Base-by-base conservation (phyloP, 2,888 invertebrate genomes). In the Lymantria dispar region DNA sequence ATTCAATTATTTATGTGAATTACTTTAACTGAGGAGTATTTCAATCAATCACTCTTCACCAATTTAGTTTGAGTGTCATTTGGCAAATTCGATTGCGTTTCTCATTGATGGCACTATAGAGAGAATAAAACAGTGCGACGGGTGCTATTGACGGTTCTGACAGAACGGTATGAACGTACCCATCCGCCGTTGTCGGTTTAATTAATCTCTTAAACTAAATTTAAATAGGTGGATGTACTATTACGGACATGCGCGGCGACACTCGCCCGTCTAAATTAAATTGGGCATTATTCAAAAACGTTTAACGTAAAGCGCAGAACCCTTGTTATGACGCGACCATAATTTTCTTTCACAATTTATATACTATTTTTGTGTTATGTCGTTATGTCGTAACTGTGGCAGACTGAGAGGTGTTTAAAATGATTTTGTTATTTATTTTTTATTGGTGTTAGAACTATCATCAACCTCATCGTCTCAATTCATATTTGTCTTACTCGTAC, bases 141-240 rank as follows among this genome's bases (percentile, higher is more conserved):
- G 84, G 74, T 88, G 88, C 68, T 68, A 76, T 70, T 86, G 87
- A 88, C 86, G 82, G 71, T 75, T 79, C 72, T 85, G 85, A 86
- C 80, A 79, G 78, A 80, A 74, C 75, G 65, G 70, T 64, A 58
- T 73, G 73, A 64, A 71, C 64, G 58, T 74, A 74, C 66, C 68
- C 73, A 73, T 70, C 70, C 78, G 67, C 66, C 64, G 62, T 56
- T 67, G 70, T 67, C 66, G 64, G 72, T 72, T 86, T 85, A 86
- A 88, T 89, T 87, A 87, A 87, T 89, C 78, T 79, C 78, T 76
- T 80, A 83, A 85, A 84, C 82, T 84, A 81, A 83, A 81, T 85
- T 85, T 84, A 81, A 87, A 87, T 85, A 79, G 77, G 74, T 71
- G 67, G 68, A 64, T 70, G 63, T 76, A 65, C 57, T 64, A 73